Evolutionary conservation across 2,113 vertebrate species (phyloP).

Genomic region (Gymnarchus niloticus): DNA sequence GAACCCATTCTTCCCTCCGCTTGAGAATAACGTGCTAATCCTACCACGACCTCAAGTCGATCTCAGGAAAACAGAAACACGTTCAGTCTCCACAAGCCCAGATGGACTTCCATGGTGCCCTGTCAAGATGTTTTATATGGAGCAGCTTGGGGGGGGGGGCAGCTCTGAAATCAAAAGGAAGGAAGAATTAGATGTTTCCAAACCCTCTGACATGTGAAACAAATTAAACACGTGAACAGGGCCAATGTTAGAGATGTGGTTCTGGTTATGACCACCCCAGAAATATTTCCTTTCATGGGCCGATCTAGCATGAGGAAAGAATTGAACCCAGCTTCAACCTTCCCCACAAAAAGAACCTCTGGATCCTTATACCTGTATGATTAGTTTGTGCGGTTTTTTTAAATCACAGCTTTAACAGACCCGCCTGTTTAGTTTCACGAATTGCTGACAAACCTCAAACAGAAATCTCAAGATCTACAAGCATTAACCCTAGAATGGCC

Average conservation of each 20-base stretch:
- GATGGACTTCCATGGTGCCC: slow-evolving; percentile 58
- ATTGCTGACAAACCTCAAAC: neutral
- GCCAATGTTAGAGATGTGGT: slow-evolving; percentile 31
- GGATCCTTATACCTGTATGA: neutral
- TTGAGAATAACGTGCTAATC: slow-evolving; percentile 22
- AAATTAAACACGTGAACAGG: slow-evolving; percentile 36
- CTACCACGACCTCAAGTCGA: slow-evolving; percentile 58
- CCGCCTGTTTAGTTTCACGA: neutral
- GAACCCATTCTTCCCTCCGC: neutral
- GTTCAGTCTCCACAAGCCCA: slow-evolving; percentile 45
- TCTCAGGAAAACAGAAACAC: slow-evolving; percentile 65
- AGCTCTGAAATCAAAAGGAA: slow-evolving; percentile 54
- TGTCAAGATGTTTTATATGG: slow-evolving; percentile 61
- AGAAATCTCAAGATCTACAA: neutral
- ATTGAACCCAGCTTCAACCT: neutral
- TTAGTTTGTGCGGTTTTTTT: too few species aligned
- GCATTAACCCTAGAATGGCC: neutral
- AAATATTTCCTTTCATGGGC: slow-evolving; percentile 41
- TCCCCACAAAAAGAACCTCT: neutral
- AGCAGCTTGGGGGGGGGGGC: slow-evolving; percentile 53
- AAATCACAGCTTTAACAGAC: too few species aligned
- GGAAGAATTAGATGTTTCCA: slow-evolving; percentile 56
- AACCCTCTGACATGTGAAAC: slow-evolving; percentile 40
- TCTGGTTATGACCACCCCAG: slow-evolving; percentile 35
- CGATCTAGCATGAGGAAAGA: neutral